Percentiles rank a stretch among this genome's conserved stretches.
phyloP scores from a whole-genome alignment of 2,888 invertebrate species.

The Erannis defoliaria region DNA sequence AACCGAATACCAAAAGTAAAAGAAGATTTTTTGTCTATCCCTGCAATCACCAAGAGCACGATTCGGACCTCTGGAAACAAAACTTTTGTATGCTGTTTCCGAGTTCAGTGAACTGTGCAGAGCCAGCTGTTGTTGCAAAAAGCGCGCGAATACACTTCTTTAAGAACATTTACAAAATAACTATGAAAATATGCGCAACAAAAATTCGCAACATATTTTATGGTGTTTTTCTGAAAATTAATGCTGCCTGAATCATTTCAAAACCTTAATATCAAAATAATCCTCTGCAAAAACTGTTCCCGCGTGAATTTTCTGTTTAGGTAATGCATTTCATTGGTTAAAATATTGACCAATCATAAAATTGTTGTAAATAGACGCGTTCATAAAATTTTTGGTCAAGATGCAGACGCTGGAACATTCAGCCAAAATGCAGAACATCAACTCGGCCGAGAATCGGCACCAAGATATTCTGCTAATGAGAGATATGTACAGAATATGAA shows the following conservation, averaged over 20 bases:
- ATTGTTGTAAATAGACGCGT: background rate
- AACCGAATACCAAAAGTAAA: background rate
- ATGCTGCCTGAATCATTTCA: background rate
- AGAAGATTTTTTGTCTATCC: background rate
- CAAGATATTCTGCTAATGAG: no score
- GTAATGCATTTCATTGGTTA: conserved; percentile 6
- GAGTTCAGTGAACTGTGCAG: conserved; percentile 48
- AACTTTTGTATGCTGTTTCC: conserved; percentile 38
- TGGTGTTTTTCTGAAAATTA: background rate
- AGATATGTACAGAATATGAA: no score
- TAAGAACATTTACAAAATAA: background rate
- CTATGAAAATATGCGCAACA: background rate
- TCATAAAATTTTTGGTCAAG: conserved; percentile 4
- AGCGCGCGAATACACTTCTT: conserved; percentile 45
- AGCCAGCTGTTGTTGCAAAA: conserved; percentile 38
- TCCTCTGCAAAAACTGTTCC: background rate
- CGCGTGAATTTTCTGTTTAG: conserved; percentile 1
- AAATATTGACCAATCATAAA: conserved; percentile 5
- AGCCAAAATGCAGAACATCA: no score
- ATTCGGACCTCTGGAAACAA: conserved; percentile 36
- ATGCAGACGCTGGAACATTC: background rate
- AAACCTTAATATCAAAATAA: no score
- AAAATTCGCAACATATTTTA: background rate
- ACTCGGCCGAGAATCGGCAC: no score
- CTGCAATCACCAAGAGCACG: background rate